Evolutionary conservation across 2,113 vertebrate genomes (phyloP), one percentile per base, ranked within the genome.

Genomic region (Paramormyrops kingsleyae): DNA sequence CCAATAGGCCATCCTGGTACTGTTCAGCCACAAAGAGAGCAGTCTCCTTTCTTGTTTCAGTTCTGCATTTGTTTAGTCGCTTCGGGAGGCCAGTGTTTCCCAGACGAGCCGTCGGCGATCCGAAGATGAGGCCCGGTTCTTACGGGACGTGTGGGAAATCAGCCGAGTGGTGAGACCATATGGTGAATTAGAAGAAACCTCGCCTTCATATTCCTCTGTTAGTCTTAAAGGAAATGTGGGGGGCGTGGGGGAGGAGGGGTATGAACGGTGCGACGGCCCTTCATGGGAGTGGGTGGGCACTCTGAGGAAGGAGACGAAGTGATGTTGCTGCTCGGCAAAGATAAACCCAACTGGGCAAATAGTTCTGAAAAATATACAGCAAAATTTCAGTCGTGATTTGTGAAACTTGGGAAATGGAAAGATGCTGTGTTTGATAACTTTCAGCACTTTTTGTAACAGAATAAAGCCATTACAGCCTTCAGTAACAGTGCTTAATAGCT

Each of bases 41-140:
- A 89, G 89, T 93, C 92, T 90, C 89, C n/a, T 91, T 91, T 94
- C 92, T 90, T 91, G 62, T 91, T 91, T 89, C 53, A 86, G 92
- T 90, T 83, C 90, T 50, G 47, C 90, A 93, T 92, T 85, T 93
- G 94, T 94, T 93, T 89, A 77, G 87, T 21, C 88, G 56, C 92
- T 91, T 90, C 91, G 87, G 86, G 53, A 90, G 90, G 90, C 91
- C 84, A 5, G 83, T 3, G 83, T n/a, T 47, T 47, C 39, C 83
- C 74, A 80, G 74, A 80, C 5, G 8, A 84, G 44, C 24, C 83
- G 44, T 46, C 21, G 27, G n/a, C 50, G n/a, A 52, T 52, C 50
- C 15, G 15, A 87, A 24, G 47, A 52, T 35, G 47, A 19, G 50
- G 50, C n/a, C 50, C 15, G 17, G 49, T 27, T 7, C 50, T 53